Base-by-base conservation (phyloP, 2,113 vertebrate genomes). In the Platichthys flesus region DNA sequence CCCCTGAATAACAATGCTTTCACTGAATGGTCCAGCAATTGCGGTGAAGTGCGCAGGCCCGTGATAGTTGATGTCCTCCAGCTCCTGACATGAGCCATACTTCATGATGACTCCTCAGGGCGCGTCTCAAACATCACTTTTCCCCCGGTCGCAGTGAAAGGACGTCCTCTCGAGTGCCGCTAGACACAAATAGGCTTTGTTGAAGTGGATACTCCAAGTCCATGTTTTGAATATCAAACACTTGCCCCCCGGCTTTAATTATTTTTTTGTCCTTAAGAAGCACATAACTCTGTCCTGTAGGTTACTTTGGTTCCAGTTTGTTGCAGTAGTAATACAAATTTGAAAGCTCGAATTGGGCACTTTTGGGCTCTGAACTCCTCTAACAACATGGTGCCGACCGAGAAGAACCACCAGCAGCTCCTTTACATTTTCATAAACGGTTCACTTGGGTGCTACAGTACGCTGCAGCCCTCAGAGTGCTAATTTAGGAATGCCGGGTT, bases 401-500 rank as follows among this genome's bases (percentile, higher is more conserved):
- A 74, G 66, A 52, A 63, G 15, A 82, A 49, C 21, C 49, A 35
- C 67, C 52, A 47, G 54, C 42, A 82, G 61, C 69, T 69, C 62
- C 69, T 83, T 67, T 61, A 40, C 40, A 71, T 78, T 74, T 69
- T 57, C 18, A 69, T 21, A 79, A 83, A 84, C 62, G 28, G 59
- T 56, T 74, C 72, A 62, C 28, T 69, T 52, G 13, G 71, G 64
- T 71, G 57, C 69, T 26, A 31, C 49, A 35, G 31, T 18, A 14
- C 42, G 47, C 57, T 74, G 23, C 21, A 54, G 57, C 67, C 74
- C 64, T 73, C 51, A 26, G 68, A 58, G 51, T 9, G 76, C 79
- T 84, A 81, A 81, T 90, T 85, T 79, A 59, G 51, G 62, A 83
- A 73, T 23, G 45, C 52, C 62, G 69, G 9, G 73, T 78, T 13